phyloP scores from a whole-genome alignment of 1,140 invertebrate genomes.

The Drosophila azteca region DNA sequence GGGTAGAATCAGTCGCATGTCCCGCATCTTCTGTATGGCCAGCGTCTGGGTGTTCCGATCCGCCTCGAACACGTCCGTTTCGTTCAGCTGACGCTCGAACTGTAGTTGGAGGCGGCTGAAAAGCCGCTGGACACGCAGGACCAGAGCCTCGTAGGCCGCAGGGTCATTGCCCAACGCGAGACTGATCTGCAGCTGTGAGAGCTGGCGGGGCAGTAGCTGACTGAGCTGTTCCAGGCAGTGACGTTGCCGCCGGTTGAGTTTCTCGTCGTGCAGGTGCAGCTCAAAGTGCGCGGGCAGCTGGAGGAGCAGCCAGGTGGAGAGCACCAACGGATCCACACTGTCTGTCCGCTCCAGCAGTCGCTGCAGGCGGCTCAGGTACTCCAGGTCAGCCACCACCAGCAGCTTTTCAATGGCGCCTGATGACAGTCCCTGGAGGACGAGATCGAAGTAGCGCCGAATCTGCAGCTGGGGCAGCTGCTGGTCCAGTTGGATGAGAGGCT shows the following conservation, averaged over 20 bases:
- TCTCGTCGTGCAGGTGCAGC: conserved; percentile 52
- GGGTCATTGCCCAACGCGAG: conserved; percentile 42
- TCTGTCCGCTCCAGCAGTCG: conserved; percentile 17
- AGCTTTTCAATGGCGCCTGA: conserved; percentile 23
- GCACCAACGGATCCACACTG: conserved; percentile 13
- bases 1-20: conserved; percentile 62
- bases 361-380: conserved; percentile 50
- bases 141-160: conserved; percentile 5
- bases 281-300: conserved; percentile 70
- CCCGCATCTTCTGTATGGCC: conserved; percentile 60
- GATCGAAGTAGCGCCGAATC: conserved; percentile 53
- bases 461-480: conserved; percentile 52
- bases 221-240: conserved; percentile 64
- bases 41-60: conserved; percentile 33
- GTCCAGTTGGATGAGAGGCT: conserved; percentile 41
- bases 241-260: conserved; percentile 37
- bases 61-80: conserved; percentile 59
- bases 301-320: conserved; percentile 68
- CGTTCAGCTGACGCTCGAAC: conserved; percentile 60
- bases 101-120: conserved; percentile 58
- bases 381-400: conserved; percentile 62
- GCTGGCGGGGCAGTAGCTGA: conserved; percentile 51
- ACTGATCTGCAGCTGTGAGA: conserved; percentile 47
- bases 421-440: conserved; percentile 26
- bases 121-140: conserved; percentile 28